A percentile compares a stretch with the other conserved stretches of the same genome.
These are phyloP conservation scores for Ganaspis sp. DNA, from an alignment of 1,140 invertebrate genomes.

Conservation along the genomic window DNA sequence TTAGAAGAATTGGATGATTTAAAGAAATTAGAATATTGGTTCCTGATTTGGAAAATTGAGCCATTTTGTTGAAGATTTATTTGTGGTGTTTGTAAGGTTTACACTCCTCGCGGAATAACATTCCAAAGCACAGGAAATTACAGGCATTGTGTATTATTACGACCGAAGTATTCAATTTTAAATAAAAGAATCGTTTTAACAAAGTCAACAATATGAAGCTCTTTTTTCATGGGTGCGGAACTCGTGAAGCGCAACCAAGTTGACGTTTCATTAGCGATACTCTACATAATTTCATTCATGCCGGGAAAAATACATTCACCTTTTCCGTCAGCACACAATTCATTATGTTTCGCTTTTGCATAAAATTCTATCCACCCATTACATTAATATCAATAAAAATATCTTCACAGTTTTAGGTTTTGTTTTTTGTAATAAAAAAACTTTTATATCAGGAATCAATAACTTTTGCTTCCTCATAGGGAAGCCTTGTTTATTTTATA, in stretches of 20 bases:
- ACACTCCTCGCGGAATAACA: conserved; percentile 32
- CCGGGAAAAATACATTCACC: conserved; percentile 21
- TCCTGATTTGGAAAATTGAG: background rate
- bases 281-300: conserved; percentile 9
- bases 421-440: no score
- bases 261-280: conserved; percentile 29
- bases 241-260: conserved; percentile 32
- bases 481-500: no score
- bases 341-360: background rate
- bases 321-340: background rate
- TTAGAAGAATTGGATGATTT: no score
- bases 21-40: background rate
- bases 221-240: conserved; percentile 32
- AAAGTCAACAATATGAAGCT: conserved; percentile 15
- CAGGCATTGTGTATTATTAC: conserved; percentile 42
- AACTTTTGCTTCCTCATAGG: no score
- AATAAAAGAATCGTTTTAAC: conserved; percentile 52
- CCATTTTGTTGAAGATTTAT: conserved; percentile 11
- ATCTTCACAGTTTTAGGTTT: no score
- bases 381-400: background rate
- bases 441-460: no score
- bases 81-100: conserved; percentile 4
- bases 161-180: conserved; percentile 54
- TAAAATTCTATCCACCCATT: background rate
- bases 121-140: conserved; percentile 51